Conservation (phyloP, 30 jellyfish, hydroid and myxozoan species). For the Cassiopea xamachana region DNA sequence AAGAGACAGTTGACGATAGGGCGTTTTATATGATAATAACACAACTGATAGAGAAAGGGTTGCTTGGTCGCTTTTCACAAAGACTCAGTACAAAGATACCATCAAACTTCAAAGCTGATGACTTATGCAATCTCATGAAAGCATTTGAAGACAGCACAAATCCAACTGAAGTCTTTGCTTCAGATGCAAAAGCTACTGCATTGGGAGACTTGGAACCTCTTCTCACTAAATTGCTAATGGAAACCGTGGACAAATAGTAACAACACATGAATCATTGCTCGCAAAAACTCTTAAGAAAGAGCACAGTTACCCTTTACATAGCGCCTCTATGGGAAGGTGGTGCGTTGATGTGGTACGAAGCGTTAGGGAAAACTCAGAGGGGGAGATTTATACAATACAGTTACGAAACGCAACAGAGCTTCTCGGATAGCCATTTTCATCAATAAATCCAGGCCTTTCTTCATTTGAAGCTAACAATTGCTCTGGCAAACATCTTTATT, state of each 20-base stretch:
- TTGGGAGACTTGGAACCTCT: conserved; percentile 55
- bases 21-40: conserved; percentile 46
- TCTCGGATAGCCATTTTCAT: too few relatives aligned
- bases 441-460: too few relatives aligned
- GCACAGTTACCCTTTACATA: too few relatives aligned
- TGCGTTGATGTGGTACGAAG: too few relatives aligned
- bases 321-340: too few relatives aligned
- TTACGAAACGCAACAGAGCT: too few relatives aligned
- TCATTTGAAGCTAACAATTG: too few relatives aligned
- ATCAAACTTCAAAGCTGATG: conserved; percentile 35
- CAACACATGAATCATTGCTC: too few relatives aligned
- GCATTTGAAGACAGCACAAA: conserved; percentile 33
- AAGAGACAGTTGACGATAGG: conserved; percentile 23
- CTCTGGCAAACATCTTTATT: too few relatives aligned
- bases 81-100: conserved; percentile 41
- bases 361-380: too few relatives aligned
- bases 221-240: neutral
- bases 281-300: neutral
- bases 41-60: conserved; percentile 19
- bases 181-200: conserved; percentile 5
- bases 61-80: conserved; percentile 13
- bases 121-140: conserved; percentile 37
- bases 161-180: conserved; percentile 35
- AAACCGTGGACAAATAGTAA: too few relatives aligned
- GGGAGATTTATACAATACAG: too few relatives aligned